Percentiles rank a stretch among this genome's conserved stretches.
Evolutionary conservation across 2,797 vertebrate genomes (phyloP).

Genomic region (Silurus aristotelis): DNA sequence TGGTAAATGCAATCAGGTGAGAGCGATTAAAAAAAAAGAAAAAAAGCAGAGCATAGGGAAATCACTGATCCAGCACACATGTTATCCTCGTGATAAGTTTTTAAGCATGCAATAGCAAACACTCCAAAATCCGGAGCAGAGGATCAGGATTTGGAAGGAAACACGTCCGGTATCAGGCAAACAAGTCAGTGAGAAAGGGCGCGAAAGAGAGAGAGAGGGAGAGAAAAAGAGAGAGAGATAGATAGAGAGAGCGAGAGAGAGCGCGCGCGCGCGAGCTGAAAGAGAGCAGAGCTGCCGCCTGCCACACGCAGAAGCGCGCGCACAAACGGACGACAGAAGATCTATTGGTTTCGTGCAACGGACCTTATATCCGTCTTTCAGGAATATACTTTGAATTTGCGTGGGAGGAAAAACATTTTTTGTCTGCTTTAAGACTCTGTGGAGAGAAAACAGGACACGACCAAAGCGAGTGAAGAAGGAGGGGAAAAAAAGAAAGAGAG

Average conservation of each 20-base stretch:
- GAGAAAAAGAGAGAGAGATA: not conserved
- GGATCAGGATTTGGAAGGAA: not conserved
- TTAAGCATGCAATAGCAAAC: not conserved
- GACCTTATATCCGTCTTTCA: constrained; percentile 19
- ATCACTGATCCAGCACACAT: constrained; percentile 7
- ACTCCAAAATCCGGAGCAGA: not conserved
- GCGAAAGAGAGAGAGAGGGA: constrained; percentile 35
- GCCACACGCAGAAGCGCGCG: constrained; percentile 15
- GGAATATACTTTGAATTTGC: constrained; percentile 34
- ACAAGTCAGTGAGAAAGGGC: constrained; percentile 14
- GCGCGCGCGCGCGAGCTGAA: not conserved
- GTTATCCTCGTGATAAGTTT: not conserved
- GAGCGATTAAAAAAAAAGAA: not conserved
- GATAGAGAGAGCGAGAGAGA: not conserved
- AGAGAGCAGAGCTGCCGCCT: not conserved
- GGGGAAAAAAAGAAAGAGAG: not conserved
- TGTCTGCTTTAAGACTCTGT: constrained; percentile 40
- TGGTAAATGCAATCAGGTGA: not conserved
- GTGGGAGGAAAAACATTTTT: constrained; percentile 41
- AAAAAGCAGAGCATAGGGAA: not conserved
- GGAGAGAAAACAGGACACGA: constrained; percentile 16
- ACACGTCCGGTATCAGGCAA: not conserved
- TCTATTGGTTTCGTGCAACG: constrained; percentile 6
- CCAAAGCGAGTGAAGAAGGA: not conserved
- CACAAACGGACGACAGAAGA: not conserved